These are phyloP conservation scores for Mus pahari DNA, from an alignment of 2,113 vertebrate species.

Conservation along the genomic window DNA sequence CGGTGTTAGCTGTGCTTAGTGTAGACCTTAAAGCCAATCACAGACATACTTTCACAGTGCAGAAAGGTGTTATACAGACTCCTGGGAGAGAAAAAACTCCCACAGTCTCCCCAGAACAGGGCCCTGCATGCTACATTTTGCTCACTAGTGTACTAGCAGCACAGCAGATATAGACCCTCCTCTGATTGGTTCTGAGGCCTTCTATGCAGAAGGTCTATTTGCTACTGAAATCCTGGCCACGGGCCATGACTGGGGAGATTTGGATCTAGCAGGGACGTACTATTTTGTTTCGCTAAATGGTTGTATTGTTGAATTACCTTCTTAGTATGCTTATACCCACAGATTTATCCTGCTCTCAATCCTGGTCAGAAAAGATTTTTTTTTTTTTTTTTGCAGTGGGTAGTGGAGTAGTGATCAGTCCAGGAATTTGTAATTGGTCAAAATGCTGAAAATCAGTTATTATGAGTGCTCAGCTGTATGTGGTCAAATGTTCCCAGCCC, in stretches of 20 bases:
- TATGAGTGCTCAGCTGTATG: not conserved
- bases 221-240: not conserved
- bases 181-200: not conserved
- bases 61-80: not conserved
- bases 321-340: not conserved
- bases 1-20: not conserved
- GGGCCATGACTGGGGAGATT: not conserved
- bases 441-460: not conserved
- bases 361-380: not conserved
- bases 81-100: not conserved
- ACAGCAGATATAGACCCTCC: not conserved
- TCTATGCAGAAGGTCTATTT: not conserved
- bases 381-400: not conserved
- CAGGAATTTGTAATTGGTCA: not conserved
- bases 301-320: not conserved
- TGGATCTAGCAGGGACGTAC: not conserved
- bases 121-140: not conserved
- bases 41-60: not conserved
- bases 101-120: not conserved
- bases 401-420: not conserved
- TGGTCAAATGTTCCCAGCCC: not conserved
- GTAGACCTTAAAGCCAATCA: not conserved
- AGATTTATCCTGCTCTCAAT: not conserved
- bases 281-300: not conserved
- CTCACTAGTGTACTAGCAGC: not conserved